phyloP scores from a whole-genome alignment of 92 coral and sea anemone genomes.

The Zoanthus solanderi region DNA sequence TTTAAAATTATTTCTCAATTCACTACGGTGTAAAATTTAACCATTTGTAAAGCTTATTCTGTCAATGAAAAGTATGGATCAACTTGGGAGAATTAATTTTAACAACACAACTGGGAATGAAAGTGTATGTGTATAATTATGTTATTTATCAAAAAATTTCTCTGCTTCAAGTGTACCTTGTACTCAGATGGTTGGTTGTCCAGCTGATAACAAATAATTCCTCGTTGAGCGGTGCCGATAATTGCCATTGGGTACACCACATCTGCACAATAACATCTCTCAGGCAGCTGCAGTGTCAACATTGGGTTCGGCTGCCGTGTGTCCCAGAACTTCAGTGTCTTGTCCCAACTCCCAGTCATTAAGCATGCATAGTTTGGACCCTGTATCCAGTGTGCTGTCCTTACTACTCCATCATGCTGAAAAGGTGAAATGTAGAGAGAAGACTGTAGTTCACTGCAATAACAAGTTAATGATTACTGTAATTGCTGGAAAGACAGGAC shows the following conservation, averaged over 20 bases:
- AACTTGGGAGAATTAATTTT: too few relatives aligned
- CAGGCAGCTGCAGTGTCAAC: conserved; percentile 83
- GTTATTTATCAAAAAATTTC: neutral
- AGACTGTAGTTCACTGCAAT: too few relatives aligned
- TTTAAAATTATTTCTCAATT: too few relatives aligned
- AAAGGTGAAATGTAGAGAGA: neutral
- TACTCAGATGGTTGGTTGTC: conserved; percentile 94
- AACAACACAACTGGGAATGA: too few relatives aligned
- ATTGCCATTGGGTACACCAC: conserved; percentile 99
- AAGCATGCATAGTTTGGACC: conserved; percentile 95
- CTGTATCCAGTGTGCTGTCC: conserved; percentile 94
- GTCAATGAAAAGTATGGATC: too few relatives aligned
- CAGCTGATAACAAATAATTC: conserved; percentile 92
- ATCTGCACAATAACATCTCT: conserved; percentile 97
- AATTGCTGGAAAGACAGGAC: too few relatives aligned
- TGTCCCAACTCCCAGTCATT: conserved; percentile 99
- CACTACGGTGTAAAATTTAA: too few relatives aligned
- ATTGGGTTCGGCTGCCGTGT: conserved; percentile 86
- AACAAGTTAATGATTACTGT: too few relatives aligned
- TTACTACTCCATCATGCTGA: conserved; percentile 92
- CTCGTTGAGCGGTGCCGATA: conserved; percentile 97
- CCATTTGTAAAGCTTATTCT: too few relatives aligned
- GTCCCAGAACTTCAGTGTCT: conserved; percentile 98
- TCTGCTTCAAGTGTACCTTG: conserved; percentile 63
- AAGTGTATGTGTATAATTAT: too few relatives aligned